phyloP scores from a whole-genome alignment of 1,140 invertebrate species.

The Drosophila willistoni region DNA sequence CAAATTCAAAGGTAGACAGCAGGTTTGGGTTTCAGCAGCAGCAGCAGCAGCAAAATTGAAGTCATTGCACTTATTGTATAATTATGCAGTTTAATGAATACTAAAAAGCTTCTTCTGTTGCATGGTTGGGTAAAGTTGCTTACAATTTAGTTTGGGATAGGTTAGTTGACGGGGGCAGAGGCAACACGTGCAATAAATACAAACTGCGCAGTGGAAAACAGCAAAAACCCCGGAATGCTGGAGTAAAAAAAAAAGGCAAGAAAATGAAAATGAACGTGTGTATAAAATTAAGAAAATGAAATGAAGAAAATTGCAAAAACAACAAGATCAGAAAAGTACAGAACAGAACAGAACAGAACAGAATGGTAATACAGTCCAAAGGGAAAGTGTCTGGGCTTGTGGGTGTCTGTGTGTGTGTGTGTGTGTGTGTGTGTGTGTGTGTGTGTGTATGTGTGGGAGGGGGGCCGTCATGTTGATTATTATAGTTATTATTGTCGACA shows the following conservation, averaged over 20 bases:
- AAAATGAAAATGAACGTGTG: slow-evolving; percentile 70
- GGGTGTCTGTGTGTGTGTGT: slow-evolving; percentile 14
- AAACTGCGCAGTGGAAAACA: slow-evolving; percentile 32
- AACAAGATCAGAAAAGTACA: not conserved
- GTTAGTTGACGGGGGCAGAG: slow-evolving; percentile 3
- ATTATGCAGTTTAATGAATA: slow-evolving; percentile 81
- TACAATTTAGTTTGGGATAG: not conserved
- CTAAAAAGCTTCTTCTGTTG: slow-evolving; percentile 59
- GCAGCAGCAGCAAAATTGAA: slow-evolving; percentile 44
- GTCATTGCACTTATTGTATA: slow-evolving; percentile 78
- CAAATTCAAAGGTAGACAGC: not conserved
- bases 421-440: slow-evolving; percentile 18
- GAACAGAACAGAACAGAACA: not conserved
- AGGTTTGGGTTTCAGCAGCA: slow-evolving; percentile 4
- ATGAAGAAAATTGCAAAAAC: slow-evolving; percentile 47
- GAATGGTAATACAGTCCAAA: slow-evolving; percentile 6
- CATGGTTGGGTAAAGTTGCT: no score
- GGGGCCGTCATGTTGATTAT: slow-evolving; percentile 64
- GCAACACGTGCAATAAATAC: slow-evolving; percentile 66
- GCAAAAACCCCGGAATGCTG: slow-evolving; percentile 15
- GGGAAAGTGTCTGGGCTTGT: slow-evolving; percentile 9
- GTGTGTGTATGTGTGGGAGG: slow-evolving; percentile 11
- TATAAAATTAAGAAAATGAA: slow-evolving; percentile 78
- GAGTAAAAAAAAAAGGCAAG: slow-evolving; percentile 48
- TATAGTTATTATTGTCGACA: slow-evolving; percentile 70